These are phyloP conservation scores for Xenopus borealis DNA, from an alignment of 2,113 vertebrate genomes.

Conservation along the genomic window DNA sequence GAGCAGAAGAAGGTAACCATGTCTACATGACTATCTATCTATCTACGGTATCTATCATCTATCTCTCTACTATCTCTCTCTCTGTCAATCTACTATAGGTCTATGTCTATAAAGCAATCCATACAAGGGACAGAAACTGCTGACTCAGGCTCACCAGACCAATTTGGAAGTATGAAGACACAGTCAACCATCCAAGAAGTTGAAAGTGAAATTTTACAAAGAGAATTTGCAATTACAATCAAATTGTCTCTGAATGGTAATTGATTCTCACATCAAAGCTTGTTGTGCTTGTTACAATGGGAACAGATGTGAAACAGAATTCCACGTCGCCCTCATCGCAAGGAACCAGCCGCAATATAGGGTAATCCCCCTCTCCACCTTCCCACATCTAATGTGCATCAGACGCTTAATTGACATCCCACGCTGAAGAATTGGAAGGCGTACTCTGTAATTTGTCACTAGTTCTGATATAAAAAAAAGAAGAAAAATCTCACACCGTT, in stretches of 20 bases:
- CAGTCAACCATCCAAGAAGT: neutral
- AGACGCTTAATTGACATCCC: constrained; percentile 36
- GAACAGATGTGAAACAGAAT: constrained; percentile 32
- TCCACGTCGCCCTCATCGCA: constrained; percentile 9
- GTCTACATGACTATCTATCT: too few relatives aligned
- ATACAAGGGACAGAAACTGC: too few relatives aligned
- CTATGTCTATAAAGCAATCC: too few relatives aligned
- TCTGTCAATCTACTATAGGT: too few relatives aligned
- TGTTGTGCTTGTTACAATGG: constrained; percentile 13
- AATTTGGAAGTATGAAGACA: too few relatives aligned
- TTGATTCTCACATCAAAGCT: constrained; percentile 6
- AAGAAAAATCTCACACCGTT: constrained; percentile 21
- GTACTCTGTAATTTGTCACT: constrained; percentile 33
- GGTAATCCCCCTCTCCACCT: constrained; percentile 36
- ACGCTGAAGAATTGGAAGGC: constrained; percentile 32
- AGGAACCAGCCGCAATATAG: neutral
- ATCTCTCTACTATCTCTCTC: too few relatives aligned
- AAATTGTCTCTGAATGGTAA: constrained; percentile 2
- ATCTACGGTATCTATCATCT: too few relatives aligned
- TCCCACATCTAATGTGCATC: constrained; percentile 12
- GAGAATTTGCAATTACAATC: constrained; percentile 40
- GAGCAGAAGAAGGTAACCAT: too few relatives aligned
- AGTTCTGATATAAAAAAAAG: constrained; percentile 7
- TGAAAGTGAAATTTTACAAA: neutral
- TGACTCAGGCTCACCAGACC: too few relatives aligned